Evolutionary conservation across 2,797 vertebrate species (phyloP).

Genomic region (Clarias fuscus): DNA sequence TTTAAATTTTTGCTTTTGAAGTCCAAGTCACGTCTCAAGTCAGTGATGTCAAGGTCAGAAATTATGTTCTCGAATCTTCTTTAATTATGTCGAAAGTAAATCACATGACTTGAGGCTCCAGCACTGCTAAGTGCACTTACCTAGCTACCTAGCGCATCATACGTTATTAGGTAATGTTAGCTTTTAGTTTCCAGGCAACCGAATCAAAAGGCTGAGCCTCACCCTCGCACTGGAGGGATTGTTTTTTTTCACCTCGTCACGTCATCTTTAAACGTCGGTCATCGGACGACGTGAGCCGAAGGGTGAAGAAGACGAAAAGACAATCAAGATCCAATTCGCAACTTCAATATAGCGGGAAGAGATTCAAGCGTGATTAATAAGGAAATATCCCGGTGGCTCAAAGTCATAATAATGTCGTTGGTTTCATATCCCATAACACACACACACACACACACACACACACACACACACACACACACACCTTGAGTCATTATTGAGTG

Average conservation of each 20-base stretch:
- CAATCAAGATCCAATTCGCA: neutral
- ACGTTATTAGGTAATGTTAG: too few species aligned
- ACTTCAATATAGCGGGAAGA: neutral
- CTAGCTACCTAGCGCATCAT: too few species aligned
- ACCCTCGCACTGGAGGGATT: too few species aligned
- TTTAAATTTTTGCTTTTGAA: too few species aligned
- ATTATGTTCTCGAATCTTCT: too few species aligned
- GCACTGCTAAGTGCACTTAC: too few species aligned
- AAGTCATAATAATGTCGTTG: conserved; percentile 49
- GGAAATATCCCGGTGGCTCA: conserved; percentile 35
- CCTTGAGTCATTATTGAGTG: conserved; percentile 41
- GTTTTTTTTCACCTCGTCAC: neutral
- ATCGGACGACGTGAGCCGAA: neutral
- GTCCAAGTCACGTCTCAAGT: too few species aligned
- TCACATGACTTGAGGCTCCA: too few species aligned
- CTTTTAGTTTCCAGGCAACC: too few species aligned
- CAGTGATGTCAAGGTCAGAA: too few species aligned
- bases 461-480: conserved; percentile 18
- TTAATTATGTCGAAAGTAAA: too few species aligned
- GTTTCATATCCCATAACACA: conserved; percentile 30
- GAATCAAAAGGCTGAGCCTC: too few species aligned
- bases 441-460: conserved; percentile 23
- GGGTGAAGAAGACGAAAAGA: conserved; percentile 5
- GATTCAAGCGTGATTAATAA: conserved; percentile 23
- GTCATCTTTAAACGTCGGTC: neutral